A percentile compares a stretch with the other conserved stretches of the same genome.
These are phyloP conservation scores for Fregata magnificens DNA, from an alignment of 2,113 vertebrate genomes.

Conservation along the genomic window DNA sequence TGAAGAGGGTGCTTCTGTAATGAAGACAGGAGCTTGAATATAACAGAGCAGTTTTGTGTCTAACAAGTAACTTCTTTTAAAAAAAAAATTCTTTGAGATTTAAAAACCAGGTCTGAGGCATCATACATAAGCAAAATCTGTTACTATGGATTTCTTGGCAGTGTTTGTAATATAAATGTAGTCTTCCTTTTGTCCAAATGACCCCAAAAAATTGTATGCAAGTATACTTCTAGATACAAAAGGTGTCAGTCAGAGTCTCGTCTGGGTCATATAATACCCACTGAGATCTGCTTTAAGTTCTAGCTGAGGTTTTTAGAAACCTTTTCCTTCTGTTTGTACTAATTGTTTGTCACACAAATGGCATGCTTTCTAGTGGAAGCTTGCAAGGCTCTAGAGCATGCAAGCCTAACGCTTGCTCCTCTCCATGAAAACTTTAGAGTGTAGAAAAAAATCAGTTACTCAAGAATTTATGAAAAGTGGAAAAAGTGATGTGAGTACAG, in stretches of 20 bases:
- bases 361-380: not conserved
- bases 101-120: not conserved
- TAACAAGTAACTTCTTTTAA: not conserved
- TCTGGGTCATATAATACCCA: not conserved
- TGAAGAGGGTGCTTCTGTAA: not conserved
- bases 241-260: not conserved
- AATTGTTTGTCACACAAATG: not conserved
- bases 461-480: constrained; percentile 39
- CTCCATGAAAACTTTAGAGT: not conserved
- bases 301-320: not conserved
- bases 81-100: not conserved
- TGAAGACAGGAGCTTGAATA: not conserved
- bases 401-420: not conserved
- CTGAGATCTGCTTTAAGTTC: not conserved
- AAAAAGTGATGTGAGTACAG: constrained; percentile 44
- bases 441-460: constrained; percentile 7
- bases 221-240: not conserved
- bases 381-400: not conserved
- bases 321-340: not conserved
- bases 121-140: not conserved
- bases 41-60: not conserved
- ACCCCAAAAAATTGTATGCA: not conserved
- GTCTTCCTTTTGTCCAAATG: not conserved
- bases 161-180: not conserved
- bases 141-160: not conserved